Base-by-base conservation (phyloP, 1,140 invertebrate species). In the Vanessa atalanta region DNA sequence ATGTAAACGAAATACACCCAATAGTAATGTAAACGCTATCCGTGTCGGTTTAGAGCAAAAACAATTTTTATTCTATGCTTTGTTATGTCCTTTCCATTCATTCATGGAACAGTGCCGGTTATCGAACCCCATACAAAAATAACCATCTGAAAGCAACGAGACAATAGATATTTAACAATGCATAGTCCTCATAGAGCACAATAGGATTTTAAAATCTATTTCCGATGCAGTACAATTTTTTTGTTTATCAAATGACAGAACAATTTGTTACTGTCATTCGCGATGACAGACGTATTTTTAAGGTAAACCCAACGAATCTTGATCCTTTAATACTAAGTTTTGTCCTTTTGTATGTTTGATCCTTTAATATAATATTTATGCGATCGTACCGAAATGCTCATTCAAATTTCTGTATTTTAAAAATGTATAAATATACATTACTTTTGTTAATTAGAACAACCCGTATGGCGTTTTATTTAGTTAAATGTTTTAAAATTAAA, bases 51-150 rank as follows among this genome's bases (percentile, higher is more conserved):
- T 43, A 43, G 37, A 43, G 37, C 6, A 43, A 61, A 60, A 68
- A 68, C 16, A 57, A 47, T 68, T 43, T 68, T 57, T 68, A 67
- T 67, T n/a, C 37, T 53, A 43, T n/a, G 23, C 65, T 67, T 43
- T 68, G 64, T 61, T 16, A 51, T 51, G 60, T 65, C 60, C 1
- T 16, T 2, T 53, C 70, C 63, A 55, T 72, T 72, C 70, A 72
- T 65, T 72, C 70, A 72, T 31, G 16, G 66, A 23, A 43, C 26
- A 14, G 16, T n/a, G 47, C 31, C 48, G 70, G 70, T 72, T 72
- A 64, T 64, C 70, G 63, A 65, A 65, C 70, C 50, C 70, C 70
- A 72, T 72, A 72, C 70, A 65, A 53, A 72, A 72, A 72, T 72
- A 72, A 72, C 48, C 57, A 61, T 37, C 70, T 47, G 70, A 65